Evolutionary conservation across 2,888 invertebrate genomes (phyloP).

Genomic region (Phyto melanocephala): DNA sequence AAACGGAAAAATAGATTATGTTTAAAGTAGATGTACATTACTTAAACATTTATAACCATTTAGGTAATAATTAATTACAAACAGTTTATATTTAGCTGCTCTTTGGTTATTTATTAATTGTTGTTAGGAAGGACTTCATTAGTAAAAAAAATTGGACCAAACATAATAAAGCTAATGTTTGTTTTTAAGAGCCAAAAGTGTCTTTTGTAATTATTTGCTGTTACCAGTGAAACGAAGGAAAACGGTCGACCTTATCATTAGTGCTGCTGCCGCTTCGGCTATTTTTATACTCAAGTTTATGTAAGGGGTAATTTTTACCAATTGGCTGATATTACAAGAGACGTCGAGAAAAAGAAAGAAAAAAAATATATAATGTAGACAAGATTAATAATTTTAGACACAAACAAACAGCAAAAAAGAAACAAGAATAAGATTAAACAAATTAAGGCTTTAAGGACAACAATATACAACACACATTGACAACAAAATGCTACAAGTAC

Average conservation of each 20-base stretch:
- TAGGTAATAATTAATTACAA: constrained; percentile 46
- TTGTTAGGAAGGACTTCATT: constrained; percentile 14
- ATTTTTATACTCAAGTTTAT: not conserved
- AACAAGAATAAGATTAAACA: constrained; percentile 31
- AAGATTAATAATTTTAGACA: not conserved
- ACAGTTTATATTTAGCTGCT: constrained; percentile 12
- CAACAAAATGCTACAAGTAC: constrained; percentile 19
- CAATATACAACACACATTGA: constrained; percentile 15
- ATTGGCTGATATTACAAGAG: not conserved
- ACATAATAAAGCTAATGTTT: constrained; percentile 40
- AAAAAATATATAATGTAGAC: not conserved
- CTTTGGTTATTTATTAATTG: not conserved
- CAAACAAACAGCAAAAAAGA: not conserved
- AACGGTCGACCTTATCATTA: not conserved
- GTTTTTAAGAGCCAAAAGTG: constrained; percentile 31
- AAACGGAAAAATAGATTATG: not conserved
- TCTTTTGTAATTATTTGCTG: not conserved
- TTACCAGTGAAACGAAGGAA: not conserved
- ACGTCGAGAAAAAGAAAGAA: not conserved
- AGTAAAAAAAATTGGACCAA: constrained; percentile 1
- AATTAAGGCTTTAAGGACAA: constrained; percentile 37
- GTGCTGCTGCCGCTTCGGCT: not conserved
- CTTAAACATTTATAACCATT: constrained; percentile 18
- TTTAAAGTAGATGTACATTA: not conserved
- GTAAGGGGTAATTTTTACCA: not conserved